Percentiles rank a stretch among this genome's conserved stretches.
phyloP scores from a whole-genome alignment of 2,888 invertebrate genomes.

The Drosophila mayaguana region DNA sequence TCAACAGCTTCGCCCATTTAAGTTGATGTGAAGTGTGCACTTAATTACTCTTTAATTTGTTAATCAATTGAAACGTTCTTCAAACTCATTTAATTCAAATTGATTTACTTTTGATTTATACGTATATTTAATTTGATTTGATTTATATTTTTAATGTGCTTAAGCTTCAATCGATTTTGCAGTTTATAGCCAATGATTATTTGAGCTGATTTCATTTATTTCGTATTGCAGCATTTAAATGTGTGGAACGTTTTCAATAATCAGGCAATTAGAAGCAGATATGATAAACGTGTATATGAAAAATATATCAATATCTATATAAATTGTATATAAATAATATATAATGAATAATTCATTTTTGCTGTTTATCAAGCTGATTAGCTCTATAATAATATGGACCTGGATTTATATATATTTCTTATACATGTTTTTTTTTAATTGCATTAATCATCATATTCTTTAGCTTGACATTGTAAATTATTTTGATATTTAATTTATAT shows the following conservation, averaged over 20 bases:
- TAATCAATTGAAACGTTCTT: conserved; percentile 1
- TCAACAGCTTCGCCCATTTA: background rate
- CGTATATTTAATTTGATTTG: background rate
- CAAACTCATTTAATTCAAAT: background rate
- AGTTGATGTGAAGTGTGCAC: background rate
- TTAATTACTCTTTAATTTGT: conserved; percentile 4
- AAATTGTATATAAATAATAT: too few relatives aligned
- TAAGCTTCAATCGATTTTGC: background rate
- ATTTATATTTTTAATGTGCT: background rate
- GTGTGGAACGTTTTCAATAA: background rate
- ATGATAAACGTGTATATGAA: background rate
- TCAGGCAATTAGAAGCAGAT: background rate
- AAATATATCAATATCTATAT: background rate
- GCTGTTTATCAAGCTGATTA: too few relatives aligned
- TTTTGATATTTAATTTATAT: too few relatives aligned
- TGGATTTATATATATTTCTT: too few relatives aligned
- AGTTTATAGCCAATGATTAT: background rate
- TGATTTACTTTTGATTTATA: conserved; percentile 3
- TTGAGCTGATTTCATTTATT: background rate
- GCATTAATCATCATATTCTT: too few relatives aligned
- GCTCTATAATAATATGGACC: too few relatives aligned
- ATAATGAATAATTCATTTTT: too few relatives aligned
- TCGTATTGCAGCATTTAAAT: background rate
- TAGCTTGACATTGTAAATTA: too few relatives aligned
- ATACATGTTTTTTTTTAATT: too few relatives aligned